These are phyloP conservation scores for Pristionchus pacificus DNA, from an alignment of 1,140 invertebrate genomes.

Conservation along the genomic window DNA sequence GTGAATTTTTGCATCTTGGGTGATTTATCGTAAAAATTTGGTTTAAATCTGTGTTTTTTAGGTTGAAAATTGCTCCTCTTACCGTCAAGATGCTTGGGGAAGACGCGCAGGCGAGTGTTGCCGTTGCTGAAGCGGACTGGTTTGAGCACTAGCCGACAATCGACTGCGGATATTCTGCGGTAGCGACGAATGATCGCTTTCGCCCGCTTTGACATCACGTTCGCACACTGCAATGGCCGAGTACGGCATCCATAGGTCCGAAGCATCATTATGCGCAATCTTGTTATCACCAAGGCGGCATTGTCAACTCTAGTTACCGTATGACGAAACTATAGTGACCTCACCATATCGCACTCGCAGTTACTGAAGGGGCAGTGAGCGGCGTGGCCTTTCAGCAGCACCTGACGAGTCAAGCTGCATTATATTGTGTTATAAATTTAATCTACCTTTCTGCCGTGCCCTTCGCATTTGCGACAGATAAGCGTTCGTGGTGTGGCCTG, in stretches of 20 bases:
- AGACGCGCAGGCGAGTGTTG: slow-evolving; percentile 50
- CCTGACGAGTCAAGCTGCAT: too few species aligned
- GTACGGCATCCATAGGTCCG: neutral
- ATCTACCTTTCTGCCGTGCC: slow-evolving; percentile 49
- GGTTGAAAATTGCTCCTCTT: too few species aligned
- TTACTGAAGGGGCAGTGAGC: slow-evolving; percentile 52
- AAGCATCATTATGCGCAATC: too few species aligned
- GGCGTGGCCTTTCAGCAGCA: slow-evolving; percentile 52
- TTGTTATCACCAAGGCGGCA: too few species aligned
- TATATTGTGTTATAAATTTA: too few species aligned
- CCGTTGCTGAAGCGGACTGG: slow-evolving; percentile 57
- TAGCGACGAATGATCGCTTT: slow-evolving; percentile 54
- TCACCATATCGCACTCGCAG: slow-evolving; percentile 53
- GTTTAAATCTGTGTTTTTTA: too few species aligned
- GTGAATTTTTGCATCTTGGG: too few species aligned
- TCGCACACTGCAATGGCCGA: slow-evolving; percentile 43
- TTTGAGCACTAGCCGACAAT: slow-evolving; percentile 53
- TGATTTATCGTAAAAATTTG: too few species aligned
- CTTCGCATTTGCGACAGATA: slow-evolving; percentile 55
- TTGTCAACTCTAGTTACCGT: too few species aligned
- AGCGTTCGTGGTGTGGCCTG: slow-evolving; percentile 42
- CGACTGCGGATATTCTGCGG: slow-evolving; percentile 50
- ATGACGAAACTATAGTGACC: neutral
- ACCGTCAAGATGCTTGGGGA: slow-evolving; percentile 56
- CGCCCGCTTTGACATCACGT: slow-evolving; percentile 56